Evolutionary conservation across 2,888 invertebrate species (phyloP).

Genomic region (Balanococcus diminutus): DNA sequence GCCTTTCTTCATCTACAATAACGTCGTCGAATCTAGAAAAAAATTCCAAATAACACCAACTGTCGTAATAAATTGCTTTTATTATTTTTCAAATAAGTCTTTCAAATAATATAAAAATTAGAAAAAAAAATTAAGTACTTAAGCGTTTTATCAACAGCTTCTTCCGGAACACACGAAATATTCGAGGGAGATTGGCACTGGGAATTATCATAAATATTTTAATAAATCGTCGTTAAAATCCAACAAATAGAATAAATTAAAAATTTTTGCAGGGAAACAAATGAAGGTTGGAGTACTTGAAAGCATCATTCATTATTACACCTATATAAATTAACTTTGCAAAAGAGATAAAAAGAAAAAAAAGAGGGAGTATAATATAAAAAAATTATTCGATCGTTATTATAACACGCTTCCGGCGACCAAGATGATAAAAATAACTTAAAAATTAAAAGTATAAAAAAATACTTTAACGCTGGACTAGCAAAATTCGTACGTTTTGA

Average conservation of each 20-base stretch:
- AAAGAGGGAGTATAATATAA: neutral
- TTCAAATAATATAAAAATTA: slow-evolving; percentile 1
- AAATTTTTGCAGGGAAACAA: neutral
- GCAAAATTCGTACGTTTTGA: neutral
- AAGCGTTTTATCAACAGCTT: slow-evolving; percentile 26
- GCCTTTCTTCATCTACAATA: too few species aligned
- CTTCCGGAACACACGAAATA: slow-evolving; percentile 9
- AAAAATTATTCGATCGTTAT: slow-evolving; percentile 5
- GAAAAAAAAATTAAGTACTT: neutral
- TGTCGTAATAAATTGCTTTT: slow-evolving; percentile 30
- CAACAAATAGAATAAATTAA: neutral
- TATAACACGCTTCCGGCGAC: neutral
- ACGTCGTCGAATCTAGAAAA: too few species aligned
- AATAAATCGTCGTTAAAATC: neutral
- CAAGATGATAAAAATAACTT: neutral
- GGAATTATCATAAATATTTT: neutral
- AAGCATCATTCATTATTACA: neutral
- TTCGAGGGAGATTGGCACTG: neutral
- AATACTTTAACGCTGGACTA: neutral
- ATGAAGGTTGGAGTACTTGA: neutral
- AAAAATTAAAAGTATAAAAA: neutral
- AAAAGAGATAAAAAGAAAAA: neutral
- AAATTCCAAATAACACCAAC: neutral
- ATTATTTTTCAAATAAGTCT: slow-evolving; percentile 39
- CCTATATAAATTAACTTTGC: neutral